Percentiles rank a stretch among this genome's conserved stretches.
These are phyloP conservation scores for Troides aeacus DNA, from an alignment of 2,888 invertebrate species.

Conservation along the genomic window DNA sequence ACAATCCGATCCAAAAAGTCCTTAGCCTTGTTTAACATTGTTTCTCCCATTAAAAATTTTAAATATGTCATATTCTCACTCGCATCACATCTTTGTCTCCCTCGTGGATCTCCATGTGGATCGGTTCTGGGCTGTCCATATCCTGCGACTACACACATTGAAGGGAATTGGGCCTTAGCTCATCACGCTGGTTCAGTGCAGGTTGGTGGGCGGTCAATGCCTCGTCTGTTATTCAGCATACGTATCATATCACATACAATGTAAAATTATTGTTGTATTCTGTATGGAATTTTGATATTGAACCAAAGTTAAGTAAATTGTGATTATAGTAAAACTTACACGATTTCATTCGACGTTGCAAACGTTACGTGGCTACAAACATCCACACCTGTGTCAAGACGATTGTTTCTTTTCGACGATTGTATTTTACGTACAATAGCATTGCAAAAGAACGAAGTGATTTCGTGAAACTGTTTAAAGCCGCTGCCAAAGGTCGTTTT, in stretches of 20 bases:
- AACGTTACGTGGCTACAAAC: constrained; percentile 50
- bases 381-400: constrained; percentile 70
- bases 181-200: too few species aligned
- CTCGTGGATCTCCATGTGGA: too few species aligned
- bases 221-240: constrained; percentile 1
- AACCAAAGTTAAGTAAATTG: background rate
- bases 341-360: constrained; percentile 35
- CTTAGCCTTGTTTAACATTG: too few species aligned
- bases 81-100: too few species aligned
- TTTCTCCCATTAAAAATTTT: too few species aligned
- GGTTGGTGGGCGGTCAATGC: too few species aligned
- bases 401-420: constrained; percentile 52
- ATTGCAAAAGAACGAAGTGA: constrained; percentile 42
- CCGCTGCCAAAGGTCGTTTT: constrained; percentile 11
- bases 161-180: too few species aligned
- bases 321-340: constrained; percentile 5
- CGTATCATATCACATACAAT: constrained; percentile 11
- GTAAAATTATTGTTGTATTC: constrained; percentile 4
- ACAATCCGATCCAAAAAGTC: too few species aligned
- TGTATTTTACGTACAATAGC: constrained; percentile 37
- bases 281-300: background rate
- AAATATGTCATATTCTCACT: too few species aligned
- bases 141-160: too few species aligned
- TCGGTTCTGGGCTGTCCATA: too few species aligned
- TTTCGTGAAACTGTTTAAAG: constrained; percentile 32